phyloP scores from a whole-genome alignment of 1,140 invertebrate genomes.

The Meloidogyne exigua region DNA sequence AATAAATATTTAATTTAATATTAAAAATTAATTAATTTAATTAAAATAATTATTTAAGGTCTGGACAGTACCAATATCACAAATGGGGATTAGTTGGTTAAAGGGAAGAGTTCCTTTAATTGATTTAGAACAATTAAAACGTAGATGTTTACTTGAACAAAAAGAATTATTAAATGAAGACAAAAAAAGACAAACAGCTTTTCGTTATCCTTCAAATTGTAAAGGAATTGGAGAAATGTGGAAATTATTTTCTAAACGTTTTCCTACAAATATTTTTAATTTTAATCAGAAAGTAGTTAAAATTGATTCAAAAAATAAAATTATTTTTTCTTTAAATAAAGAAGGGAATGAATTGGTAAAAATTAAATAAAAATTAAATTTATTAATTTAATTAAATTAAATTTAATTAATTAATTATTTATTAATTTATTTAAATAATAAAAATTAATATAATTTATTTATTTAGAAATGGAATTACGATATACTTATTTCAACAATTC shows the following conservation, averaged over 20 bases:
- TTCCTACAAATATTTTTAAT: constrained; percentile 25
- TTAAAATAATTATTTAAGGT: constrained; percentile 12
- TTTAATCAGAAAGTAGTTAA: constrained; percentile 34
- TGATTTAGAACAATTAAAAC: constrained; percentile 18
- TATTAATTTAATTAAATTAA: too few relatives aligned
- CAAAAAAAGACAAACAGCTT: constrained; percentile 16
- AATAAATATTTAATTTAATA: too few relatives aligned
- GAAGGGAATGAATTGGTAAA: neutral
- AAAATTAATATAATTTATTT: too few relatives aligned
- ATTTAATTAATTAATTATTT: too few relatives aligned
- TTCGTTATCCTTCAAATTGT: constrained; percentile 45
- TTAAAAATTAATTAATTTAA: neutral
- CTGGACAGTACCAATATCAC: constrained; percentile 41
- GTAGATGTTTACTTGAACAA: constrained; percentile 8
- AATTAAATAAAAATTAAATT: too few relatives aligned
- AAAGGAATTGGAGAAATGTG: constrained; percentile 45
- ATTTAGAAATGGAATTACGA: constrained; percentile 29
- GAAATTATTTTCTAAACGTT: constrained; percentile 32
- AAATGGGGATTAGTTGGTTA: constrained; percentile 43
- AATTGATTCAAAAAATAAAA: constrained; percentile 30
- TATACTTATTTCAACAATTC: constrained; percentile 43
- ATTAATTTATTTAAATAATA: too few relatives aligned
- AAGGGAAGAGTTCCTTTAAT: constrained; percentile 45
- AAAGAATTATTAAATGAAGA: constrained; percentile 29
- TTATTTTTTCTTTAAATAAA: neutral